Evolutionary conservation across 1,140 invertebrate species (phyloP).

Genomic region (Cotesia chilonis): DNA sequence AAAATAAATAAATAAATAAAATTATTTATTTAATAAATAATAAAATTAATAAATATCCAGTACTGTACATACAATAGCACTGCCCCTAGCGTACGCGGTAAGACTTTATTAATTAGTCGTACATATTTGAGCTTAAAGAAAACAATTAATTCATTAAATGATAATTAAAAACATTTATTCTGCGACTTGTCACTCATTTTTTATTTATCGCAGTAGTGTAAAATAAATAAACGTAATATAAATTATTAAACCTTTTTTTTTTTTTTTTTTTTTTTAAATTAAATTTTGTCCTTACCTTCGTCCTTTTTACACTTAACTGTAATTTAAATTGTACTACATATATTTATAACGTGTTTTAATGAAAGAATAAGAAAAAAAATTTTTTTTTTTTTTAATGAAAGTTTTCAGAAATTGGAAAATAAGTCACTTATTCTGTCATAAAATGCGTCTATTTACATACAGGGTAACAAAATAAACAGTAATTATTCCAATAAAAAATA

Average conservation of each 20-base stretch:
- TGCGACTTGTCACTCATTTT: background rate
- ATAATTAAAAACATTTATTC: background rate
- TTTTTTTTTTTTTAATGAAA: too few relatives aligned
- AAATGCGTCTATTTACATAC: constrained; percentile 54
- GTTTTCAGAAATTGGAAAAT: too few relatives aligned
- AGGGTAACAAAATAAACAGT: constrained; percentile 57
- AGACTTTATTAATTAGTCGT: constrained; percentile 19
- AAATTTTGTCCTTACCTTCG: background rate
- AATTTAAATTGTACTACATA: background rate
- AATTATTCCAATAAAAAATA: constrained; percentile 51
- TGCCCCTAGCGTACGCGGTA: constrained; percentile 57
- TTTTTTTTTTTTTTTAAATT: constrained; percentile 11
- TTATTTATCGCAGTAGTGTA: background rate
- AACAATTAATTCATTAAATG: constrained; percentile 1
- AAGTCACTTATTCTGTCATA: constrained; percentile 43
- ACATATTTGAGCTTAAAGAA: constrained; percentile 35
- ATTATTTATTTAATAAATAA: too few relatives aligned
- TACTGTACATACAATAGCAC: constrained; percentile 59
- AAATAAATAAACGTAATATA: background rate
- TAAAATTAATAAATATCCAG: constrained; percentile 34
- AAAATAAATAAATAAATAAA: too few relatives aligned
- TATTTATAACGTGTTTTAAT: background rate
- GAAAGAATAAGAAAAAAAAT: constrained; percentile 10
- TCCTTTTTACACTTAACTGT: background rate
- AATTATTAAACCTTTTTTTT: constrained; percentile 9